phyloP scores from a whole-genome alignment of 2,888 invertebrate species.

The Vanessa cardui region DNA sequence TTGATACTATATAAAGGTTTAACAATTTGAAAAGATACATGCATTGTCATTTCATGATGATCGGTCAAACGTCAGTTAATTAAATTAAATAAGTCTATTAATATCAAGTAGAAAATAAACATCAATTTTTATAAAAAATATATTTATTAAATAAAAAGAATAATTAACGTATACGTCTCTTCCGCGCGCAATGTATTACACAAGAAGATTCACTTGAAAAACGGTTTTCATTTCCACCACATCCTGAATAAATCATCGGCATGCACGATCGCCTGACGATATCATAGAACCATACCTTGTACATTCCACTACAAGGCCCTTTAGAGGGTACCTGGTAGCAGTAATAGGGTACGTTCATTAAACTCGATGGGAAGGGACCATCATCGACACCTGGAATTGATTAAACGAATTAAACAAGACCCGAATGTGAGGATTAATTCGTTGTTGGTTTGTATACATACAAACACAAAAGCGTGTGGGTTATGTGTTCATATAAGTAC shows the following conservation, averaged over 20 bases:
- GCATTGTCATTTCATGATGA: too few relatives aligned
- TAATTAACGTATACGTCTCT: conserved; percentile 47
- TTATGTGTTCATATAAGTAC: too few relatives aligned
- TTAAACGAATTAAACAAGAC: conserved; percentile 24
- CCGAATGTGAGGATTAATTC: conserved; percentile 1
- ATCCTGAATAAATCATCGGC: conserved; percentile 74
- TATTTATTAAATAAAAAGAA: neutral
- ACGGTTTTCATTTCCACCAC: conserved; percentile 74
- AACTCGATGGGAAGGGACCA: conserved; percentile 66
- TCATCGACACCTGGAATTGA: conserved; percentile 63
- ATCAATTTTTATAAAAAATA: too few relatives aligned
- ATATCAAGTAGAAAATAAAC: too few relatives aligned
- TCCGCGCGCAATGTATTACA: conserved; percentile 55
- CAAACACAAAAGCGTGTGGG: too few relatives aligned
- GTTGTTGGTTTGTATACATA: too few relatives aligned
- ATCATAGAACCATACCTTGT: conserved; percentile 68
- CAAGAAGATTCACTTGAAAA: conserved; percentile 56
- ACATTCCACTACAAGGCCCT: conserved; percentile 62
- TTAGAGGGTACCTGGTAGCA: conserved; percentile 70
- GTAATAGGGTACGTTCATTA: conserved; percentile 68
- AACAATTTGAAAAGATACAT: too few relatives aligned
- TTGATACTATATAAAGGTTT: too few relatives aligned
- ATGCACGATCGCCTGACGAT: conserved; percentile 64
- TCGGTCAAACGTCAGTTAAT: too few relatives aligned
- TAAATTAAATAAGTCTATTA: too few relatives aligned